Conservation (phyloP, 2,888 invertebrate species). For the Drosophila subsilvestris region DNA sequence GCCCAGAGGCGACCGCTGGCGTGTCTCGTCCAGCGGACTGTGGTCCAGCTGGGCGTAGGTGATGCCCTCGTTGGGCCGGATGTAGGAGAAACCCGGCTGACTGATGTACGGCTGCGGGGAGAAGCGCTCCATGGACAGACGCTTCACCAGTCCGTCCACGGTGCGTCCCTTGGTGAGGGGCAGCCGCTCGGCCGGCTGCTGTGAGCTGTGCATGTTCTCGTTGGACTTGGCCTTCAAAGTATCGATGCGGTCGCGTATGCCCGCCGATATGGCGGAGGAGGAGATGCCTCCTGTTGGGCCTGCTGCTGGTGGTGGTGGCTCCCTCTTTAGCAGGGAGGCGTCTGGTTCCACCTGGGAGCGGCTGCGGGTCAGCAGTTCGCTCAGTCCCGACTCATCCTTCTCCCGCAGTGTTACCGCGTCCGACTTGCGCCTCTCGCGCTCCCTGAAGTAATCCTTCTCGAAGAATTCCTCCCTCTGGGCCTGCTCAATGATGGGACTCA, state of each 20-base stretch:
- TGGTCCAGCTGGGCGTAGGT: slow-evolving; percentile 90
- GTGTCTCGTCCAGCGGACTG: slow-evolving; percentile 65
- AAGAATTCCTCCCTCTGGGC: slow-evolving; percentile 89
- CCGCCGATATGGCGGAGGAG: slow-evolving; percentile 83
- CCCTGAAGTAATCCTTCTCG: slow-evolving; percentile 83
- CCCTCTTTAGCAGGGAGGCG: slow-evolving; percentile 83
- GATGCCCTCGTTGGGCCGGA: slow-evolving; percentile 87
- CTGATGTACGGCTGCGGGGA: slow-evolving; percentile 89
- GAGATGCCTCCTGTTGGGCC: neutral
- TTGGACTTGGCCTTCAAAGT: slow-evolving; percentile 83
- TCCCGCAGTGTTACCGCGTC: slow-evolving; percentile 82
- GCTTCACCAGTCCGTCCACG: slow-evolving; percentile 91
- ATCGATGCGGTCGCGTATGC: slow-evolving; percentile 78
- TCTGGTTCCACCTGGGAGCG: slow-evolving; percentile 79
- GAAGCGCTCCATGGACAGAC: slow-evolving; percentile 89
- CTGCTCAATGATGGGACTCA: slow-evolving; percentile 92
- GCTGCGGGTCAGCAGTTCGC: slow-evolving; percentile 76
- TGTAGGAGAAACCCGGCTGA: slow-evolving; percentile 93
- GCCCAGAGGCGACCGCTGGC: slow-evolving; percentile 46
- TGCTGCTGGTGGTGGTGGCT: neutral
- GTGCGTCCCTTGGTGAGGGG: slow-evolving; percentile 89
- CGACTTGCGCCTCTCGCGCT: slow-evolving; percentile 81
- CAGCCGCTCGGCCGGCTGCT: slow-evolving; percentile 88
- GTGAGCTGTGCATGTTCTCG: slow-evolving; percentile 89
- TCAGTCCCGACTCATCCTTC: slow-evolving; percentile 77